These are phyloP conservation scores for Elgaria multicarinata DNA, from an alignment of 2,113 vertebrate genomes.

Conservation along the genomic window DNA sequence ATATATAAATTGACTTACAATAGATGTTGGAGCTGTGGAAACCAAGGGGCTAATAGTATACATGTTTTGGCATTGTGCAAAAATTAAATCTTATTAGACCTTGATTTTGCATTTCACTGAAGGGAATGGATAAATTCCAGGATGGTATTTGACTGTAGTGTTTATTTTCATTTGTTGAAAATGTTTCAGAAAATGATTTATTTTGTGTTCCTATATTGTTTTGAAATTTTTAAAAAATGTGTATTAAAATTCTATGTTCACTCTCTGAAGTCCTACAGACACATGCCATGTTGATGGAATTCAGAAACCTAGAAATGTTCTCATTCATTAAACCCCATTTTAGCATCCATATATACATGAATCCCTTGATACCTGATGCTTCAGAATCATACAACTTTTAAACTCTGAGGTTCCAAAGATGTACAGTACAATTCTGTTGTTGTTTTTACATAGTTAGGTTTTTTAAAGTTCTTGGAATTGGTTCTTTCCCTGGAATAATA, in stretches of 20 bases:
- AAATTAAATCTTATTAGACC: too few species aligned
- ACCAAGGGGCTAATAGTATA: too few species aligned
- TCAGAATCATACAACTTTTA: background rate
- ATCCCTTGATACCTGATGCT: background rate
- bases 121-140: too few species aligned
- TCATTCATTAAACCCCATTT: background rate
- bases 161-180: too few species aligned
- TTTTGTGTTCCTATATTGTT: background rate
- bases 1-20: too few species aligned
- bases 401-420: background rate
- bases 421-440: background rate
- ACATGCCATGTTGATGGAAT: background rate
- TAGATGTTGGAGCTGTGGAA: too few species aligned
- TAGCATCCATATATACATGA: background rate
- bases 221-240: background rate
- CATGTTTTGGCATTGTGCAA: too few species aligned
- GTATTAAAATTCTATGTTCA: background rate
- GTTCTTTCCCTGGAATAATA: background rate
- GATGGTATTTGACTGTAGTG: too few species aligned
- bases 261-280: background rate
- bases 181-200: too few species aligned
- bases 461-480: background rate
- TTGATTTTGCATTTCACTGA: too few species aligned
- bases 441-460: background rate
- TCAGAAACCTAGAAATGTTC: background rate